A percentile compares a stretch with the other conserved stretches of the same genome.
phyloP scores from a whole-genome alignment of 2,888 invertebrate genomes.

The Idaea dimidiata region DNA sequence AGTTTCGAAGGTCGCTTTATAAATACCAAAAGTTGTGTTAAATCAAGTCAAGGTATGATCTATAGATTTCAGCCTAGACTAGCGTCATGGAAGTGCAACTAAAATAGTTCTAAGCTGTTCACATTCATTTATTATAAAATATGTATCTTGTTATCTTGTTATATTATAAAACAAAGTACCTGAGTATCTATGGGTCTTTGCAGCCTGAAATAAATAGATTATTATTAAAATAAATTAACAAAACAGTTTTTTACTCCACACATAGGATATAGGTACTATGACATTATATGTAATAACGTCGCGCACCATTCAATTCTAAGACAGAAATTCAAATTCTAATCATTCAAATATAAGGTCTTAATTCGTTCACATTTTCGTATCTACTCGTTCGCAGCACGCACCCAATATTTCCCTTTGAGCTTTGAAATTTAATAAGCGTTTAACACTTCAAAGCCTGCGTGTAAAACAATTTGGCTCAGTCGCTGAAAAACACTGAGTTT shows the following conservation, averaged over 20 bases:
- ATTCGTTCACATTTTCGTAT: slow-evolving; percentile 14
- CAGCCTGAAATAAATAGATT: too few species aligned
- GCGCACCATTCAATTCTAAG: background rate
- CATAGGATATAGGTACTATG: background rate
- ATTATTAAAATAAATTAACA: too few species aligned
- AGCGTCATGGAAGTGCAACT: too few species aligned
- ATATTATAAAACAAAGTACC: too few species aligned
- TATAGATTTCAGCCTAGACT: too few species aligned
- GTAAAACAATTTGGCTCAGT: slow-evolving; percentile 74
- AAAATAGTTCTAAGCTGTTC: too few species aligned
- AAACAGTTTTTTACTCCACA: background rate
- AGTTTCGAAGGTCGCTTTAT: too few species aligned
- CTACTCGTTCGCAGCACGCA: slow-evolving; percentile 36
- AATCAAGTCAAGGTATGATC: too few species aligned
- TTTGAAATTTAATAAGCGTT: slow-evolving; percentile 76
- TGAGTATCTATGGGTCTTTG: too few species aligned
- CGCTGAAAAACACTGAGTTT: slow-evolving; percentile 73
- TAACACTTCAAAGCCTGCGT: slow-evolving; percentile 75
- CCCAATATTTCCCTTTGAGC: slow-evolving; percentile 67
- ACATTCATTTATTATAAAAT: too few species aligned
- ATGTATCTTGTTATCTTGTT: too few species aligned
- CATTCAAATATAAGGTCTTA: slow-evolving; percentile 23
- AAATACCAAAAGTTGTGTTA: too few species aligned
- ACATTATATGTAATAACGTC: background rate
- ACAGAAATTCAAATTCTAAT: background rate